phyloP scores from a whole-genome alignment of 2,113 vertebrate species.

The Rhizomys pruinosus region DNA sequence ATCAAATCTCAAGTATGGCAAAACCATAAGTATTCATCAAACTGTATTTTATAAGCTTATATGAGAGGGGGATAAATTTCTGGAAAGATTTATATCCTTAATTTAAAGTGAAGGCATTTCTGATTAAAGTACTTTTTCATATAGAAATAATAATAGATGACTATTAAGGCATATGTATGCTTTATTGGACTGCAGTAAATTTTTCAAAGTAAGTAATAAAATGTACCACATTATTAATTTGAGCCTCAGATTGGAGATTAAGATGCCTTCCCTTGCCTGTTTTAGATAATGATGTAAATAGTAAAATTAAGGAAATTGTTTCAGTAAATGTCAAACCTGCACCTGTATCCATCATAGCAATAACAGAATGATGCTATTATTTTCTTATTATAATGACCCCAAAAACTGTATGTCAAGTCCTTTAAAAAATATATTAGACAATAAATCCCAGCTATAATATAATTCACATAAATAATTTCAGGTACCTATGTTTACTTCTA shows the following conservation, averaged over 20 bases:
- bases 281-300: neutral
- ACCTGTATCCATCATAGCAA: neutral
- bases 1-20: neutral
- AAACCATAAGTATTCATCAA: neutral
- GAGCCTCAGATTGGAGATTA: conserved; percentile 36
- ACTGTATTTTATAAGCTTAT: neutral
- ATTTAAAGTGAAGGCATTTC: conserved; percentile 46
- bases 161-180: conserved; percentile 34
- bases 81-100: conserved; percentile 24
- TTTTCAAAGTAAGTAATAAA: conserved; percentile 61
- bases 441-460: neutral
- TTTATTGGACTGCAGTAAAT: conserved; percentile 27
- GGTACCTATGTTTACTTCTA: neutral
- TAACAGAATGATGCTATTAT: neutral
- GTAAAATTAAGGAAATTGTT: neutral
- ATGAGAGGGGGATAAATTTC: neutral
- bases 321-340: neutral
- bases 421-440: neutral
- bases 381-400: neutral
- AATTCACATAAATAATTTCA: neutral
- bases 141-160: conserved; percentile 53
- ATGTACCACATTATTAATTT: conserved; percentile 45
- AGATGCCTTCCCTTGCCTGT: neutral
- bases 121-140: conserved; percentile 59
- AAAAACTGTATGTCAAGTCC: neutral